phyloP scores from a whole-genome alignment of 2,113 vertebrate species.

The Proterorhinus semilunaris region DNA sequence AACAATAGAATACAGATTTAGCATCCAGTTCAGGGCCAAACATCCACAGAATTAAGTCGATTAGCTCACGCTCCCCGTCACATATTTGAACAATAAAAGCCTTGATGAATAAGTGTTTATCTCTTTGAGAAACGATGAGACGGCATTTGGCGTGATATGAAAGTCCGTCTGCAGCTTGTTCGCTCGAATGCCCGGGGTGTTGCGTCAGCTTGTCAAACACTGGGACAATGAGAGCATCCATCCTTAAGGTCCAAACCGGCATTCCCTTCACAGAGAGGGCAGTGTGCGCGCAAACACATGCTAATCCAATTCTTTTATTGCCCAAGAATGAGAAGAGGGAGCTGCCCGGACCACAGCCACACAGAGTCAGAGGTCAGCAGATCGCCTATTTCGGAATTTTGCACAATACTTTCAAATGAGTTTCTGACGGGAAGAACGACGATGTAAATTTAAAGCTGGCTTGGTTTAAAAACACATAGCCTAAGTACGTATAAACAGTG shows the following conservation, averaged over 20 bases:
- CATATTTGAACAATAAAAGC: background rate
- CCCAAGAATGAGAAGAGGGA: slow-evolving; percentile 25
- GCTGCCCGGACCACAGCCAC: slow-evolving; percentile 16
- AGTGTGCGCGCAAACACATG: slow-evolving; percentile 63
- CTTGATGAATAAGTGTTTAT: background rate
- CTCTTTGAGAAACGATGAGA: background rate
- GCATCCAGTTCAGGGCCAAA: background rate
- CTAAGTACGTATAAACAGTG: too few species aligned
- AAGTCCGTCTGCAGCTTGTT: slow-evolving; percentile 40
- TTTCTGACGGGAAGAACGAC: background rate
- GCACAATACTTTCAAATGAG: background rate
- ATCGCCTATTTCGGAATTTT: slow-evolving; percentile 42
- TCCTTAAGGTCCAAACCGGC: slow-evolving; percentile 24
- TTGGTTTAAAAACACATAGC: too few species aligned
- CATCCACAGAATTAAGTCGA: background rate
- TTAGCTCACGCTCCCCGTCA: background rate
- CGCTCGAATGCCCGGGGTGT: slow-evolving; percentile 37
- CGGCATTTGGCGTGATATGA: slow-evolving; percentile 48
- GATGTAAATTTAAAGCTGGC: too few species aligned
- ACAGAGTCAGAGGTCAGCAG: slow-evolving; percentile 21
- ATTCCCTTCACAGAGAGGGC: slow-evolving; percentile 47
- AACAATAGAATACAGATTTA: background rate
- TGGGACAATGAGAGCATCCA: slow-evolving; percentile 36
- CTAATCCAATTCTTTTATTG: slow-evolving; percentile 65
- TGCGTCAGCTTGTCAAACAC: slow-evolving; percentile 46